A percentile compares a stretch with the other conserved stretches of the same genome.
These are phyloP conservation scores for Smutsia temminckii DNA, from an alignment of 2,797 vertebrate species.

Conservation along the genomic window DNA sequence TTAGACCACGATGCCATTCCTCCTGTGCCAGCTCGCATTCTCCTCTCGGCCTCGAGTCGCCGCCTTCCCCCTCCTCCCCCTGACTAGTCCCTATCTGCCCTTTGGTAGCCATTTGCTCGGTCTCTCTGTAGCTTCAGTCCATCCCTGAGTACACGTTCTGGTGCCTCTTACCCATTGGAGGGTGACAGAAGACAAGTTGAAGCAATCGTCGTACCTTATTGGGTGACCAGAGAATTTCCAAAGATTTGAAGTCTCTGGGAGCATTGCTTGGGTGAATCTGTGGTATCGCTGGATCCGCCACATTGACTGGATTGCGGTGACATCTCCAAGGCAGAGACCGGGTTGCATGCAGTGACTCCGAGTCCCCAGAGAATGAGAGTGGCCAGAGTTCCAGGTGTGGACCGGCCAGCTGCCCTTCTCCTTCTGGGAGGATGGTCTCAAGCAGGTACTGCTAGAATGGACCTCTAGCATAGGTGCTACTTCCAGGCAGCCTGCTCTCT, in stretches of 20 bases:
- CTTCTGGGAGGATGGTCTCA: background rate
- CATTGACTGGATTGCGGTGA: background rate
- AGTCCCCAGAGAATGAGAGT: background rate
- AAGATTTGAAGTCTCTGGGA: background rate
- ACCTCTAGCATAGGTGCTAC: fast-evolving
- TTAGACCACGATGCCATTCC: background rate
- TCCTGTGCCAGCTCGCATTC: background rate
- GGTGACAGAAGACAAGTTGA: background rate
- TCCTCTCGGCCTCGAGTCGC: background rate
- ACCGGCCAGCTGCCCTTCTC: background rate
- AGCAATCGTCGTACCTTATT: background rate
- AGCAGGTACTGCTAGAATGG: background rate
- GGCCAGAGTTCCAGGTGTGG: background rate
- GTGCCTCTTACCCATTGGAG: background rate
- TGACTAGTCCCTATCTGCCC: background rate
- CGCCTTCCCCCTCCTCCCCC: background rate
- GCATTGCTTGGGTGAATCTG: background rate
- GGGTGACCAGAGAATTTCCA: background rate
- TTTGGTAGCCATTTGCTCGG: background rate
- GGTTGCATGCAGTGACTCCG: background rate
- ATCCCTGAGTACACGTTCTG: background rate
- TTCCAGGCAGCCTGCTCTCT: background rate
- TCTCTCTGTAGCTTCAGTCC: background rate
- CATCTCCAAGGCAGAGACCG: background rate
- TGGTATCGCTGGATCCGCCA: too few species aligned